A percentile compares a stretch with the other conserved stretches of the same genome.
phyloP scores from a whole-genome alignment of 1,140 invertebrate genomes.

The Procambarus virginalis region DNA sequence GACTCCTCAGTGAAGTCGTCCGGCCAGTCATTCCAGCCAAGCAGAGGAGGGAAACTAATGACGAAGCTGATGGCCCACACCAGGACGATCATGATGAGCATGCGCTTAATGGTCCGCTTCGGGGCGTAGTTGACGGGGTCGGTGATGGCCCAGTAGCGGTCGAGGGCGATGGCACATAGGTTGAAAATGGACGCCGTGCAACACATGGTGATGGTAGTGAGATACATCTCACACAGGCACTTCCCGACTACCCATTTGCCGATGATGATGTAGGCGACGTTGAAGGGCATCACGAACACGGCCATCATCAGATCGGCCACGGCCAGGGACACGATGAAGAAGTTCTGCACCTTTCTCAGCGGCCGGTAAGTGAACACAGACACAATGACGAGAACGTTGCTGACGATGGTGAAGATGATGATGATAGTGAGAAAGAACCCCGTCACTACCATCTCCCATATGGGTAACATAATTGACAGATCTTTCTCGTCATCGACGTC shows the following conservation, averaged over 20 bases:
- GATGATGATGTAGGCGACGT: constrained; percentile 92
- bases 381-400: constrained; percentile 95
- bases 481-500: too few species aligned
- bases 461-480: neutral
- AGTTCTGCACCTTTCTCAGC: constrained; percentile 96
- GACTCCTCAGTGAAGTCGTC: constrained; percentile 82
- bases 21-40: constrained; percentile 98
- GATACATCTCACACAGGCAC: constrained; percentile 95
- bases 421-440: constrained; percentile 84
- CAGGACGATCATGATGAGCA: constrained; percentile 89
- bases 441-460: constrained; percentile 84
- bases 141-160: constrained; percentile 96
- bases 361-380: constrained; percentile 94
- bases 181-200: constrained; percentile 98
- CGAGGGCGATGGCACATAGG: constrained; percentile 95
- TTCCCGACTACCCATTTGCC: constrained; percentile 92
- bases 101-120: constrained; percentile 93
- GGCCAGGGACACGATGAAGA: constrained; percentile 97
- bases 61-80: constrained; percentile 88
- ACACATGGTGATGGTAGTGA: constrained; percentile 96
- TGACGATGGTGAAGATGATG: constrained; percentile 91
- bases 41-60: constrained; percentile 96
- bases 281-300: constrained; percentile 95
- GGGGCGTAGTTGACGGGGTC: constrained; percentile 98
- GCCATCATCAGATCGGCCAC: constrained; percentile 97